A percentile compares a stretch with the other conserved stretches of the same genome.
Evolutionary conservation across 2,113 vertebrate genomes (phyloP).

Genomic region (Monarcha castaneiventris): DNA sequence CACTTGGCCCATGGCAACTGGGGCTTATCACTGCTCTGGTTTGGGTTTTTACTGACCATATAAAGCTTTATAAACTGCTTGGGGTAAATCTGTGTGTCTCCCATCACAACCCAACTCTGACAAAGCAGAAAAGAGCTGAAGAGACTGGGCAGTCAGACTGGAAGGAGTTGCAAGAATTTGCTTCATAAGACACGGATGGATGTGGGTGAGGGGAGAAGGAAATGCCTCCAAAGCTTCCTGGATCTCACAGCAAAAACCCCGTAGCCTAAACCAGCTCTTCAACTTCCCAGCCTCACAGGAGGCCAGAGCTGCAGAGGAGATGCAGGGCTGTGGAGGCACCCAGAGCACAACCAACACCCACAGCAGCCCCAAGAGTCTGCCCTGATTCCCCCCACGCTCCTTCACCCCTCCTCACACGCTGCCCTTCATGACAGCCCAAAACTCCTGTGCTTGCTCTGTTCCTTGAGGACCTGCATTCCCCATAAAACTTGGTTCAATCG

Average conservation of each 20-base stretch:
- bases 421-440: neutral
- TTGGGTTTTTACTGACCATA: neutral
- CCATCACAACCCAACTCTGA: neutral
- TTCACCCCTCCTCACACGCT: neutral
- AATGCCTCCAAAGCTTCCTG: neutral
- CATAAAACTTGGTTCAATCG: neutral
- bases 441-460: neutral
- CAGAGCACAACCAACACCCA: neutral
- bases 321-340: neutral
- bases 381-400: neutral
- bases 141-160: neutral
- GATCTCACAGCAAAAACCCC: neutral
- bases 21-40: neutral
- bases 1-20: accelerated
- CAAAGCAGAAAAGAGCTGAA: neutral
- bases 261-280: neutral
- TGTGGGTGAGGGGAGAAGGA: neutral
- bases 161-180: neutral
- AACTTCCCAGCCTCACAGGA: neutral
- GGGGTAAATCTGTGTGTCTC: neutral
- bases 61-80: neutral
- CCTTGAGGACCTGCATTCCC: neutral
- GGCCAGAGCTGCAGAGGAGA: neutral
- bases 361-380: neutral
- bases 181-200: accelerated